Evolutionary conservation across 1,140 invertebrate species (phyloP), one percentile per base, ranked within the genome.

Genomic region (Hyles euphorbiae): DNA sequence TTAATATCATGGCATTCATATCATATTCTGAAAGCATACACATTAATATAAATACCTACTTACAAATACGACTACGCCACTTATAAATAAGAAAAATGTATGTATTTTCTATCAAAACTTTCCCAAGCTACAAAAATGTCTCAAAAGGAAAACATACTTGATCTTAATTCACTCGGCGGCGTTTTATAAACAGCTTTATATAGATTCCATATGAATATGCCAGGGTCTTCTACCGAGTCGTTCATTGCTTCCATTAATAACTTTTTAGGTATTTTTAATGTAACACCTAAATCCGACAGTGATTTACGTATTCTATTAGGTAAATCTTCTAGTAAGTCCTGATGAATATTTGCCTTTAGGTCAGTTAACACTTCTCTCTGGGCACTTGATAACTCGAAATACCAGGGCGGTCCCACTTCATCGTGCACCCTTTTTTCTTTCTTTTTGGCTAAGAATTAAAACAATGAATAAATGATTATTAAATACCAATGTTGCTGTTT

Each of bases 171-270:
- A 61, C 74, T 83, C 5, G 83, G 83, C 7, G 79, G 63, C 36
- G 58, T 68, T 53, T 81, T 83, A 67, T 83, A 87, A 58, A 71
- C 66, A 10, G 64, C 70, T 10, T 72, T 70, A 55, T 83, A 85
- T 6, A 87, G 66, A 63, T 76, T 78, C 82, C 83, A 85, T 52
- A 87, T 78, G 67, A 87, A 87, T 3, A 87, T 66, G 6, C 82
- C 83, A 5, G 82, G 70, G 53, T 87, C 83, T 49, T 76, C 65
- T 44, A 76, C 54, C 5, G 73, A 77, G 11, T 76, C 67, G 11
- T 55, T 63, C 82, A 87, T 83, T 11, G 78, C 73, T 6, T 75
- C 60, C 76, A 87, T 76, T 33, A 87, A 57, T 40, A 76, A 53
- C 10, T 58, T 40, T 55, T 65, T 83, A 5, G 72, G 65, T 53